phyloP scores from a whole-genome alignment of 2,113 vertebrate species.

The Xenopus borealis region DNA sequence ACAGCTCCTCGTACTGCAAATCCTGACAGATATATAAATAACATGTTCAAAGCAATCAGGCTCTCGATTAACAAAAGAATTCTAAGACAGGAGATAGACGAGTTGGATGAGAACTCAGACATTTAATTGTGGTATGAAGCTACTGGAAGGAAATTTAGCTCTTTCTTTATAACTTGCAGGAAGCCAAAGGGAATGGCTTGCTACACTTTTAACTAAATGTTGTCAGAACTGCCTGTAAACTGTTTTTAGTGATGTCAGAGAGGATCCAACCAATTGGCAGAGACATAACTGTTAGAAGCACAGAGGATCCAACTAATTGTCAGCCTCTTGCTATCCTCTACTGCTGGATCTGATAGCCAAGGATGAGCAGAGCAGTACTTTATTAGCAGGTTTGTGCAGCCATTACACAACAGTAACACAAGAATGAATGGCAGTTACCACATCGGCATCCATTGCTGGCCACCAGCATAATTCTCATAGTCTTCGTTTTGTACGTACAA shows the following conservation, averaged over 20 bases:
- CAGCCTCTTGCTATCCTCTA: too few species aligned
- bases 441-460: too few species aligned
- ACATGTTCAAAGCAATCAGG: constrained; percentile 12
- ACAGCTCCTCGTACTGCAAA: background rate
- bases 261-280: background rate
- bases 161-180: background rate
- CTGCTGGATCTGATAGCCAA: too few species aligned
- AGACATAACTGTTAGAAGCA: too few species aligned
- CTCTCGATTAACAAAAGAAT: constrained; percentile 11
- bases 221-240: background rate
- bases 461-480: too few species aligned
- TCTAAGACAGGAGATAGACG: constrained; percentile 5
- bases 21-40: constrained; percentile 20
- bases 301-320: too few species aligned
- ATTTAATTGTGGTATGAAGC: background rate
- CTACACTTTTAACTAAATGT: background rate
- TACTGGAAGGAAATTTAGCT: background rate
- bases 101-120: constrained; percentile 6
- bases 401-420: too few species aligned
- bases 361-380: too few species aligned
- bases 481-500: too few species aligned
- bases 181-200: background rate
- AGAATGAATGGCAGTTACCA: too few species aligned
- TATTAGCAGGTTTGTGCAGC: too few species aligned
- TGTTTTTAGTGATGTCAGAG: background rate